Evolutionary conservation across 2,888 invertebrate species (phyloP), one percentile per base, ranked within the genome.

Genomic region (Dolichopus griseipennis): DNA sequence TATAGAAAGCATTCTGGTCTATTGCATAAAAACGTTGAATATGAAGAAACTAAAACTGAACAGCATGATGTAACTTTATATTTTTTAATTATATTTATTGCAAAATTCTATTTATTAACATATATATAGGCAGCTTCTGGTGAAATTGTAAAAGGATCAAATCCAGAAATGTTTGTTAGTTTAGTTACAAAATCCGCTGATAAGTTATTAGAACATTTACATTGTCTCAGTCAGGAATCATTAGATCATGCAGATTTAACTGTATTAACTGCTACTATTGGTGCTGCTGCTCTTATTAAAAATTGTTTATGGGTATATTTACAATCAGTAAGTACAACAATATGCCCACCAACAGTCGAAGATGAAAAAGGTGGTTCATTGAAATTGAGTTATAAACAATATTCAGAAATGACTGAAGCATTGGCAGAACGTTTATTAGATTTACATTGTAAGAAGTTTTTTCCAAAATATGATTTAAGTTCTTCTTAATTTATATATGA

Each of bases 231-330:
- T 0, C 92, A 93, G 81, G 92, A 93, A 78, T 92, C 92, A 0
- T 78, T 93, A 20, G 93, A 93, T 81, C 92, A 92, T 75, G 92
- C 92, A 0, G 92, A 92, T 78, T 81, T 93, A 20, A 88, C 91
- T 0, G 92, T 92, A 18, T 77, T 92, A 7, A 92, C 91, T 1
- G 91, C 91, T 0, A 91, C 92, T 0, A 85, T 93, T 9, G 92
- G 92, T 0, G 92, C 92, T 0, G 88, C 92, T 0, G 90, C 92
- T 0, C 79, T 93, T 52, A 81, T 92, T 43, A 89, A 90, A 78
- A 93, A 93, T 75, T 89, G 89, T 62, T 79, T 93, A 0, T 90
- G 89, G 84, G 89, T 90, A 75, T 92, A 91, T 74, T 85, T 89
- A 68, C 89, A 90, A 75, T 78, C 79, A 12, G 80, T 78, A 6